Conservation (phyloP, 2,113 vertebrate genomes). For the Siniperca knerii region DNA sequence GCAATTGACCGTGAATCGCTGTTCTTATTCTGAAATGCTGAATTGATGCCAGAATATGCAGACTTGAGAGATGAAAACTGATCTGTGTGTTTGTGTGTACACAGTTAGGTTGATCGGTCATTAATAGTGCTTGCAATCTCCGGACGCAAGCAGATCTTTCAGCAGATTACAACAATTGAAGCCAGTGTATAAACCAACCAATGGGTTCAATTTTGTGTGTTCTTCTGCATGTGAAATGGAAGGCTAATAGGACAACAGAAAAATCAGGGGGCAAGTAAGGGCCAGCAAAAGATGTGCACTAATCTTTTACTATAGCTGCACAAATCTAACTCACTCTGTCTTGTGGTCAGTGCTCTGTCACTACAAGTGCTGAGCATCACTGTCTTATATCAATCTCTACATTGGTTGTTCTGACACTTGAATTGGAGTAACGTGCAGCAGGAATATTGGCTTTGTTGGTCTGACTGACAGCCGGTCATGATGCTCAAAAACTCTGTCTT, state of each 20-base stretch:
- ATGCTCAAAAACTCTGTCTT: not conserved
- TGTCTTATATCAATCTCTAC: not conserved
- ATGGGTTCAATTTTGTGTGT: constrained; percentile 1
- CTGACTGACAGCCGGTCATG: not conserved
- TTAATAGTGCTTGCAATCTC: constrained; percentile 39
- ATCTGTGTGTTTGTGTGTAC: constrained; percentile 31
- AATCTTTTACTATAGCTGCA: constrained; percentile 8
- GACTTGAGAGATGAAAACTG: constrained; percentile 36
- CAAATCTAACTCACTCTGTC: not conserved
- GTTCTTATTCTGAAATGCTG: constrained; percentile 19
- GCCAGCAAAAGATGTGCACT: constrained; percentile 4
- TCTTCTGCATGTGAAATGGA: constrained; percentile 9
- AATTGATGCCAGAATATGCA: constrained; percentile 22
- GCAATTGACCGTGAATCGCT: not conserved
- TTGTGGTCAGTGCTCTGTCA: not conserved
- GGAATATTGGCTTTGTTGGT: not conserved
- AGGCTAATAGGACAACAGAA: constrained; percentile 9
- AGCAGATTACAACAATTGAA: constrained; percentile 24
- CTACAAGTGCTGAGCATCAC: not conserved
- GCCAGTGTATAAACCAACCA: not conserved
- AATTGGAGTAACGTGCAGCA: constrained; percentile 2
- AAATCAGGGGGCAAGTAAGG: not conserved
- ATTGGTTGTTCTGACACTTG: not conserved
- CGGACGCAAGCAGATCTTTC: constrained; percentile 24
- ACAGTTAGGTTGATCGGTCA: constrained; percentile 30